Evolutionary conservation across 2,113 vertebrate species (phyloP).

Genomic region (Aythya baeri): DNA sequence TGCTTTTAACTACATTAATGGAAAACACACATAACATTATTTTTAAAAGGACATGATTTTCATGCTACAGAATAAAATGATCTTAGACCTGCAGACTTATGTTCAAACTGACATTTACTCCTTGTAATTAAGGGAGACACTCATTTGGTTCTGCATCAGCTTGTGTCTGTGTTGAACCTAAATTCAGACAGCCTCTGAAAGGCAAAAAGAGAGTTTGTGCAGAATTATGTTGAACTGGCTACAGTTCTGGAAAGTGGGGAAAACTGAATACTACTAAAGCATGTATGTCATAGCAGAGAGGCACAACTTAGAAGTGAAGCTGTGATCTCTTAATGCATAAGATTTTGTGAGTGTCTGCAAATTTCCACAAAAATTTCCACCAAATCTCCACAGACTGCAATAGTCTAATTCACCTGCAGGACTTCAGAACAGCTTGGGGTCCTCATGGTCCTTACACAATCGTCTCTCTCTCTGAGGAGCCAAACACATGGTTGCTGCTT

Average conservation of each 20-base stretch:
- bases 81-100: background rate
- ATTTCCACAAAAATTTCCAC: background rate
- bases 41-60: background rate
- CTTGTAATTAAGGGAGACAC: background rate
- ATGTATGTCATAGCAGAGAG: fast-evolving
- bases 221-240: background rate
- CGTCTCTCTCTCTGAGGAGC: background rate
- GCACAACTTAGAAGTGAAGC: background rate
- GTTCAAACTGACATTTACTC: background rate
- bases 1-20: background rate
- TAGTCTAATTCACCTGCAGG: background rate
- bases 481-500: background rate
- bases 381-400: background rate
- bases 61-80: background rate
- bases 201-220: background rate
- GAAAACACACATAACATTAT: background rate
- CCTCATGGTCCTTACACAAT: background rate
- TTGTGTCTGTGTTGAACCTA: background rate
- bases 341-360: background rate
- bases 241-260: background rate
- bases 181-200: background rate
- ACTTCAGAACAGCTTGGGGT: background rate
- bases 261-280: background rate
- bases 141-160: background rate
- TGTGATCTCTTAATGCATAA: background rate